These are phyloP conservation scores for Ochotona princeps DNA, from an alignment of 2,113 vertebrate species.

Conservation along the genomic window DNA sequence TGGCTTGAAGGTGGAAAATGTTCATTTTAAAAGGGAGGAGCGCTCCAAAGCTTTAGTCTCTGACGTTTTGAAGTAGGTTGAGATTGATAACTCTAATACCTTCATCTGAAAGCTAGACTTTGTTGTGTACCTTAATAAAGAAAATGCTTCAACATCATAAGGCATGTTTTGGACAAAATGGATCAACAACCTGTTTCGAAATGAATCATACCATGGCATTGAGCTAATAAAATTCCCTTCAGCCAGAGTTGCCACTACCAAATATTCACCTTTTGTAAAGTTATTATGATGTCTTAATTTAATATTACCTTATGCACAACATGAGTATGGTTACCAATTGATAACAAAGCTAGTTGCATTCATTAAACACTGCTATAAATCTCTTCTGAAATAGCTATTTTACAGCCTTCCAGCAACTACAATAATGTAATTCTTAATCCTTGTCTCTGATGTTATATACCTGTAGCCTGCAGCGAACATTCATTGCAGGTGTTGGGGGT, in stretches of 20 bases:
- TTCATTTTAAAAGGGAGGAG: not conserved
- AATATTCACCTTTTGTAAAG: constrained; percentile 70
- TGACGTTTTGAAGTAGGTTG: constrained; percentile 75
- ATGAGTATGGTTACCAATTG: constrained; percentile 71
- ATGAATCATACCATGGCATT: constrained; percentile 59
- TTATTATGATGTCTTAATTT: constrained; percentile 70
- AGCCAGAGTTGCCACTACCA: constrained; percentile 63
- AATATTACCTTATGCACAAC: constrained; percentile 68
- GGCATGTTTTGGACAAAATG: constrained; percentile 50
- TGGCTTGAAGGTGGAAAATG: not conserved
- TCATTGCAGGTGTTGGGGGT: constrained; percentile 62
- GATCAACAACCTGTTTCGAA: constrained; percentile 41
- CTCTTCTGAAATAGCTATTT: constrained; percentile 81
- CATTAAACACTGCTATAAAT: constrained; percentile 84
- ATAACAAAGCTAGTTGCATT: constrained; percentile 82
- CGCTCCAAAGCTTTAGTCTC: not conserved
- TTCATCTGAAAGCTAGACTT: constrained; percentile 61
- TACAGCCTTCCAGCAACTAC: constrained; percentile 80
- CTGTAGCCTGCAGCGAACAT: constrained; percentile 72
- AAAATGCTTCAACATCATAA: constrained; percentile 66
- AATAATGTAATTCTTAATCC: constrained; percentile 82
- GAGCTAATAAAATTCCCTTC: constrained; percentile 39
- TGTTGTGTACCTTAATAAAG: constrained; percentile 67
- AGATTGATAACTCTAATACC: constrained; percentile 64
- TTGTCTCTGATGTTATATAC: constrained; percentile 80